Evolutionary conservation across 2,797 vertebrate genomes (phyloP).

Genomic region (Spinus pinus): DNA sequence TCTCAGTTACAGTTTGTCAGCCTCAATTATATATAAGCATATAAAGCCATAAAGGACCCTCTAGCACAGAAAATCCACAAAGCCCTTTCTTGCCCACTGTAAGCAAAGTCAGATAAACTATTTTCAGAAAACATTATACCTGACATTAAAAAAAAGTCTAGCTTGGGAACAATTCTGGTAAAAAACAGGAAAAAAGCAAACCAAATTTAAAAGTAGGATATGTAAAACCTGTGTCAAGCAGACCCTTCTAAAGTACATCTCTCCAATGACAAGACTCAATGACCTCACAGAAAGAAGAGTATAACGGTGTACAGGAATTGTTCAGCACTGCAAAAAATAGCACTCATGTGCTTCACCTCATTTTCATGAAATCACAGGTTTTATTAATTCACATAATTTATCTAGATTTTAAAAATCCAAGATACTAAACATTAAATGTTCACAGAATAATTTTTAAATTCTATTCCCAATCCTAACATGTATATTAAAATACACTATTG

Average conservation of each 20-base stretch:
- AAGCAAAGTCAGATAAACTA: slow-evolving; percentile 38
- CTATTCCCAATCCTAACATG: background rate
- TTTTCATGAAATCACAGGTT: background rate
- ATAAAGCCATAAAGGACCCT: slow-evolving; percentile 39
- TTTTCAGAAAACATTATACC: slow-evolving; percentile 22
- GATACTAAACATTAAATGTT: background rate
- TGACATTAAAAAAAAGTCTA: background rate
- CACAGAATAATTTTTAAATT: slow-evolving; percentile 13
- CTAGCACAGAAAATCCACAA: slow-evolving; percentile 52
- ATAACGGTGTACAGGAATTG: background rate
- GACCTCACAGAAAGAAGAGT: background rate
- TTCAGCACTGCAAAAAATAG: background rate
- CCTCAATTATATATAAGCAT: slow-evolving; percentile 22
- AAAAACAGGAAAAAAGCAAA: background rate
- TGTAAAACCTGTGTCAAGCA: background rate
- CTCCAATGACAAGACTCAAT: background rate
- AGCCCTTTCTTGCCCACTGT: slow-evolving; percentile 31
- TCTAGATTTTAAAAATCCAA: background rate
- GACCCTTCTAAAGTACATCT: background rate
- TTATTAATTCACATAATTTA: background rate
- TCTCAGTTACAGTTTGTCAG: background rate
- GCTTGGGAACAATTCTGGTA: background rate
- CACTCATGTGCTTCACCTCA: background rate
- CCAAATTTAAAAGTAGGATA: background rate
- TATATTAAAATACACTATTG: background rate